phyloP scores from a whole-genome alignment of 2,888 invertebrate genomes.

The Patella depressa region DNA sequence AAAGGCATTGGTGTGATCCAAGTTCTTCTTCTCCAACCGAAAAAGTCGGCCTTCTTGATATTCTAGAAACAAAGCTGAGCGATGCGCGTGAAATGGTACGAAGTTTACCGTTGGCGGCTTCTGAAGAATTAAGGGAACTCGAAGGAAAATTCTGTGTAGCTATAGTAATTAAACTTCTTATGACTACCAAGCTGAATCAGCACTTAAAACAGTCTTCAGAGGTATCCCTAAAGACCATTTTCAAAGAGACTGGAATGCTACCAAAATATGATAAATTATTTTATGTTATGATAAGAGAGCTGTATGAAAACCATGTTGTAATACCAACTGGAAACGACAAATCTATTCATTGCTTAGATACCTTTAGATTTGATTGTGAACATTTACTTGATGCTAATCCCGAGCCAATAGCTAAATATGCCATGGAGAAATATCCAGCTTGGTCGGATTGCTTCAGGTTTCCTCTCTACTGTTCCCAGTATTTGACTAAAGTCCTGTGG shows the following conservation, averaged over 20 bases:
- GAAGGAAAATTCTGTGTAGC: neutral
- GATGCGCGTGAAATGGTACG: constrained; percentile 1
- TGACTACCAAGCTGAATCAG: neutral
- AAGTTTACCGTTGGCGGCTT: neutral
- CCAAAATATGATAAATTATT: neutral
- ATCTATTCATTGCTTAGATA: neutral
- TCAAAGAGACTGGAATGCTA: constrained; percentile 4
- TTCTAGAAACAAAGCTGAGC: neutral
- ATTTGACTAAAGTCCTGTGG: neutral
- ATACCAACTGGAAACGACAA: neutral
- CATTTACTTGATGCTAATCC: neutral
- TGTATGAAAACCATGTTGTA: neutral
- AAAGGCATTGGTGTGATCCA: neutral
- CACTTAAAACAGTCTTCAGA: neutral
- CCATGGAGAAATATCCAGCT: neutral
- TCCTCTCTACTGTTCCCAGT: constrained; percentile 2
- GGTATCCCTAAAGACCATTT: neutral
- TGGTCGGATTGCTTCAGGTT: constrained; percentile 7
- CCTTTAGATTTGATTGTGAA: neutral
- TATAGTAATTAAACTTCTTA: neutral
- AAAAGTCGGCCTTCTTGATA: neutral
- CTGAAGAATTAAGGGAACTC: neutral
- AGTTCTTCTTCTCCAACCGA: neutral
- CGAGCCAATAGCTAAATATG: neutral
- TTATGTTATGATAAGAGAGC: neutral